Evolutionary conservation across 2,797 vertebrate species (phyloP).

Genomic region (Pipistrellus kuhlii): DNA sequence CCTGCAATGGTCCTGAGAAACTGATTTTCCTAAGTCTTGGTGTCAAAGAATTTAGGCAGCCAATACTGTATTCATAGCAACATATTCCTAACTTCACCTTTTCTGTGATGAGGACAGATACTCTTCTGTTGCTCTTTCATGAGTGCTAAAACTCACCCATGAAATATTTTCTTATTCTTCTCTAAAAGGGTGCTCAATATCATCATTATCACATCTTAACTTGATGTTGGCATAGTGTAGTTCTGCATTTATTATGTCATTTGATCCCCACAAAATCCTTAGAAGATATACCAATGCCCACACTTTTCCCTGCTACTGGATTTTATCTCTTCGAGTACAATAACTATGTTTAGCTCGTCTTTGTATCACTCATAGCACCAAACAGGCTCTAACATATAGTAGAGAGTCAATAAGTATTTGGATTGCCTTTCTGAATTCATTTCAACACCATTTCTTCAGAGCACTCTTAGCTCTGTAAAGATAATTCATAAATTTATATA

Average conservation of each 20-base stretch:
- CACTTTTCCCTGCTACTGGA: not conserved
- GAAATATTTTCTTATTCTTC: not conserved
- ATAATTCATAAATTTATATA: not conserved
- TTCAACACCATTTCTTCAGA: not conserved
- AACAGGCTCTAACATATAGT: not conserved
- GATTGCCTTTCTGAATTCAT: constrained; percentile 24
- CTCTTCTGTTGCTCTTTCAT: not conserved
- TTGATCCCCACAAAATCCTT: constrained; percentile 3
- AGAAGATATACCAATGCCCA: not conserved
- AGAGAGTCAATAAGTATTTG: not conserved
- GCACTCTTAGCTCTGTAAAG: not conserved
- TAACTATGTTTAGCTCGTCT: not conserved
- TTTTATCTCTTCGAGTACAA: not conserved
- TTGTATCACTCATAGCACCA: not conserved
- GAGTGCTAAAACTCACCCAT: not conserved
- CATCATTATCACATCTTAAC: not conserved
- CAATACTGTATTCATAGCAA: not conserved
- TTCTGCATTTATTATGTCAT: constrained; percentile 13
- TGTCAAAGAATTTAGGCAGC: not conserved
- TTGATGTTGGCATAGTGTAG: not conserved
- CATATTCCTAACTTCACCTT: not conserved
- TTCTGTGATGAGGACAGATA: not conserved
- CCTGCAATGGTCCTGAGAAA: not conserved
- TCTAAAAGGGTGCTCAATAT: not conserved
- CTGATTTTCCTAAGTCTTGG: not conserved